These are phyloP conservation scores for Oriolus oriolus DNA, from an alignment of 2,113 vertebrate genomes.

Conservation along the genomic window DNA sequence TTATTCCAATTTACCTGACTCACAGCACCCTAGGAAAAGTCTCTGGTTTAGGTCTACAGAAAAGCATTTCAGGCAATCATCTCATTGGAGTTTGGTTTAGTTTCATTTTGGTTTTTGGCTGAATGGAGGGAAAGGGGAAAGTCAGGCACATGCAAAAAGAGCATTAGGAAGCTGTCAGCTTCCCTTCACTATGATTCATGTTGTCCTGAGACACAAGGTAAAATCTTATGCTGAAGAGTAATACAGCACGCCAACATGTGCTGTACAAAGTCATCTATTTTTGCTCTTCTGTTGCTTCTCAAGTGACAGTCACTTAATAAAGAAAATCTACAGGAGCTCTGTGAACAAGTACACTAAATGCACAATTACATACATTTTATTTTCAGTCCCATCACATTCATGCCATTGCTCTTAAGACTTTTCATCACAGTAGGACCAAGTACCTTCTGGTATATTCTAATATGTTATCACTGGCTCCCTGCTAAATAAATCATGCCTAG, in stretches of 20 bases:
- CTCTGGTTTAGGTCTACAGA: not conserved
- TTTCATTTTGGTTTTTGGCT: not conserved
- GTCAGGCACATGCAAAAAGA: not conserved
- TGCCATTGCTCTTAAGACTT: not conserved
- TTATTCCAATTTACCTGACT: not conserved
- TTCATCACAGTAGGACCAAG: not conserved
- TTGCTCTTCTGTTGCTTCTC: constrained; percentile 15
- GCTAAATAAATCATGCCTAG: not conserved
- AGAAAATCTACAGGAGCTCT: not conserved
- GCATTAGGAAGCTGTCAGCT: not conserved
- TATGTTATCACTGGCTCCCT: not conserved
- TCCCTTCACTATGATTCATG: not conserved
- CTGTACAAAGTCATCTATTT: constrained; percentile 22
- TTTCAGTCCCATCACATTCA: not conserved
- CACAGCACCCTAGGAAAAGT: not conserved
- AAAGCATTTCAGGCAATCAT: not conserved
- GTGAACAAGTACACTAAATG: not conserved
- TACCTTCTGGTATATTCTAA: not conserved
- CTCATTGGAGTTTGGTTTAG: not conserved
- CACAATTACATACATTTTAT: not conserved
- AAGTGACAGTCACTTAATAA: constrained; percentile 33
- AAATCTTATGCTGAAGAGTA: not conserved
- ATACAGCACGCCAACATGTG: constrained; percentile 15
- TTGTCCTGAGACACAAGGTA: not conserved
- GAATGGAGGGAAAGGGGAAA: not conserved